phyloP scores from a whole-genome alignment of 2,113 vertebrate species.

The Sus scrofa region DNA sequence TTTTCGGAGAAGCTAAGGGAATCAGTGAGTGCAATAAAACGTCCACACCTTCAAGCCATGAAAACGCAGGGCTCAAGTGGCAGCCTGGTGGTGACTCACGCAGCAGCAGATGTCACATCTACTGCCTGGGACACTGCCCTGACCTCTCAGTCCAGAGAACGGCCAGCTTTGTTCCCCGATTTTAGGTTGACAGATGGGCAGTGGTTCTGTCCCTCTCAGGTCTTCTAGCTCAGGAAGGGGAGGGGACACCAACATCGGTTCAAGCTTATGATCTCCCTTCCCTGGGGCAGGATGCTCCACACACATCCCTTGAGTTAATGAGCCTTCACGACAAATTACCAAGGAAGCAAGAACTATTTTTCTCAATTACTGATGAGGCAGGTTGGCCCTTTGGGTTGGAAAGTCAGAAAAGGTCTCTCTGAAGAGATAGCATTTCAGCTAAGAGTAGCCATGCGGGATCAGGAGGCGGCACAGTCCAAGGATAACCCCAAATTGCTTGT shows the following conservation, averaged over 20 bases:
- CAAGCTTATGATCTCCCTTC: fast-evolving
- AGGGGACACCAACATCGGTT: background rate
- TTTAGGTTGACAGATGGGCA: background rate
- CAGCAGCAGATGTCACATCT: background rate
- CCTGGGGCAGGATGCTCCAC: background rate
- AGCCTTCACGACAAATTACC: background rate
- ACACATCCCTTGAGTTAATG: background rate
- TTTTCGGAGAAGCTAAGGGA: conserved; percentile 31
- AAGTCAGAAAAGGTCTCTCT: background rate
- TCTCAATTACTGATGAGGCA: background rate
- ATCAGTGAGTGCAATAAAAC: background rate
- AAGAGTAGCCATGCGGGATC: background rate
- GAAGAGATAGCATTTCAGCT: background rate
- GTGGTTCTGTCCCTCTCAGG: background rate
- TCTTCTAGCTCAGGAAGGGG: too few relatives aligned
- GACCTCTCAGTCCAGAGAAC: background rate
- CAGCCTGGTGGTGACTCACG: background rate
- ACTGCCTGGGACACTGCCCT: background rate
- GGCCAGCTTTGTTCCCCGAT: background rate
- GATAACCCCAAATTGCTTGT: background rate
- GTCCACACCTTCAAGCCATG: background rate
- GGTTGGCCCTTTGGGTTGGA: background rate
- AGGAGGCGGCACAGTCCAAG: background rate
- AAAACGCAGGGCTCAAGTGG: background rate
- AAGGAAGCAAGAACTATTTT: background rate